Evolutionary conservation across 2,113 vertebrate genomes (phyloP).

Genomic region (Dermatemys mawii): DNA sequence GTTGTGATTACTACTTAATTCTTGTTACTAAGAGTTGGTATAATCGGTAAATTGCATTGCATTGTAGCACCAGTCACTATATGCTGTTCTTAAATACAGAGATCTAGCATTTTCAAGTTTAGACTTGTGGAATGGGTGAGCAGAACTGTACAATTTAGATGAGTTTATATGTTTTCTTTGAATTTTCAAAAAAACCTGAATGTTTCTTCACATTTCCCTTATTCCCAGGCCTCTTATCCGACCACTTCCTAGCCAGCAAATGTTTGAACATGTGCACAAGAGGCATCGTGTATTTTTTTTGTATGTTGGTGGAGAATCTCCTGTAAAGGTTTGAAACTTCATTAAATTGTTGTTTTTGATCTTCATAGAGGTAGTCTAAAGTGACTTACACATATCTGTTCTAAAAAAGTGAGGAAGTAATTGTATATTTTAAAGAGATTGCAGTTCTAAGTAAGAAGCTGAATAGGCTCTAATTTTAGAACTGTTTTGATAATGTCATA

Average conservation of each 20-base stretch:
- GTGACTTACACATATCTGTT: background rate
- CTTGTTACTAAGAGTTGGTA: background rate
- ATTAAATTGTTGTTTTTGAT: background rate
- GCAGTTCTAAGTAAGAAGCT: background rate
- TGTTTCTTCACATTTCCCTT: background rate
- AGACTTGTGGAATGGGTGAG: too few species aligned
- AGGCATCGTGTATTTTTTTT: slow-evolving; percentile 93
- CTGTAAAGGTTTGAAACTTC: slow-evolving; percentile 87
- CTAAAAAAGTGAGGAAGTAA: background rate
- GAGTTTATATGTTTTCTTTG: background rate
- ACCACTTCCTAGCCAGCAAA: slow-evolving; percentile 92
- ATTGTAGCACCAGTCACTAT: background rate
- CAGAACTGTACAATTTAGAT: background rate
- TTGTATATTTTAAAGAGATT: background rate
- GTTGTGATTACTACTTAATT: background rate
- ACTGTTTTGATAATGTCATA: background rate
- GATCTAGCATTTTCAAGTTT: background rate
- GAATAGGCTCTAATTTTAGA: background rate
- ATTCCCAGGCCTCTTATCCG: slow-evolving; percentile 89
- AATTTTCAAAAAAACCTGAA: background rate
- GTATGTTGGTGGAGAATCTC: slow-evolving; percentile 94
- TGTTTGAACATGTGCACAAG: slow-evolving; percentile 94
- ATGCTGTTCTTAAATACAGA: background rate
- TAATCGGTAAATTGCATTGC: background rate
- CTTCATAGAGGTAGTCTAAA: background rate